Percentiles rank a stretch among this genome's conserved stretches.
Conservation (phyloP, 2,797 vertebrate species). For the Euphonia xanthogaster region DNA sequence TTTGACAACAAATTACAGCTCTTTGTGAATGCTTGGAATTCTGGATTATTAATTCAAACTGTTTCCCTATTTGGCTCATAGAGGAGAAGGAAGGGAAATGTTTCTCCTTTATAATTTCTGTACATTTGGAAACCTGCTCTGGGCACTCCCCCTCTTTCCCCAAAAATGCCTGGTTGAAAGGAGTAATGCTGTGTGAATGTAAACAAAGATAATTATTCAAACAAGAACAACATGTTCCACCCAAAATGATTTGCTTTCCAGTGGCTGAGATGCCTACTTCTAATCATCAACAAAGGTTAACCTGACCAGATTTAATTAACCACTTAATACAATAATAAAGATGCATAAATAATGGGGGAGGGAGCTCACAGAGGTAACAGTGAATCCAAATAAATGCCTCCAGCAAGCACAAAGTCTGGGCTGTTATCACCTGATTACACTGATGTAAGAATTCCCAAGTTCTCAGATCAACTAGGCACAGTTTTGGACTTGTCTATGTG, state of each 20-base stretch:
- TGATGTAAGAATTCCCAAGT: neutral
- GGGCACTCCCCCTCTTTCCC: neutral
- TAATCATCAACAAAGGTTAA: conserved; percentile 42
- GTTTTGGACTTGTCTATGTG: neutral
- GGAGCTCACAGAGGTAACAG: neutral
- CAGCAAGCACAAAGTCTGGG: conserved; percentile 36
- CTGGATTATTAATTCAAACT: neutral
- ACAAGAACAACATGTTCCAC: conserved; percentile 49
- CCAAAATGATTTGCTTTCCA: neutral
- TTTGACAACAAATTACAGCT: neutral
- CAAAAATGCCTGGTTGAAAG: neutral
- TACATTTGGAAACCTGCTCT: neutral
- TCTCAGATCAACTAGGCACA: neutral
- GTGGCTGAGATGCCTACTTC: neutral
- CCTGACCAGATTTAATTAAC: conserved; percentile 59
- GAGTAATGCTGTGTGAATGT: conserved; percentile 28
- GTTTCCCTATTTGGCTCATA: neutral
- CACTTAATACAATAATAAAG: conserved; percentile 66
- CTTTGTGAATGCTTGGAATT: neutral
- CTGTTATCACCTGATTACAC: neutral
- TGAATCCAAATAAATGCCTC: conserved; percentile 6
- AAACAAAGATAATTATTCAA: conserved; percentile 48
- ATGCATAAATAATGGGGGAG: conserved; percentile 29
- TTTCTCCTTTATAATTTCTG: neutral
- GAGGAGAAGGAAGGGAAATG: neutral